phyloP scores from a whole-genome alignment of 2,797 vertebrate species.

The Sebastes vulpes region DNA sequence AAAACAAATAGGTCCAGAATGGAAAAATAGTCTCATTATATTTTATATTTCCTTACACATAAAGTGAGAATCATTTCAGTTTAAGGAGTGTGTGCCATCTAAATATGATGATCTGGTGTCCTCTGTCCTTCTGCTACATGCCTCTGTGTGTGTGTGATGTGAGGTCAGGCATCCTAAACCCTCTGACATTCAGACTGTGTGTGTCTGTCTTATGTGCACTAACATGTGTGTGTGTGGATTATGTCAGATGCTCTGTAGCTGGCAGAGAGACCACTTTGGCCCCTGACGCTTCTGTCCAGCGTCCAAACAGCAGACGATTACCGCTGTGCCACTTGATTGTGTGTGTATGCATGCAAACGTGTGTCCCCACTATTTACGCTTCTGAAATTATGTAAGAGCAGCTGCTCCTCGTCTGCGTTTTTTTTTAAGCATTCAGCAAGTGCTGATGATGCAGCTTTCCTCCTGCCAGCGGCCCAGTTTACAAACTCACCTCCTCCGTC shows the following conservation, averaged over 20 bases:
- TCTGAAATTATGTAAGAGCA: slow-evolving; percentile 57
- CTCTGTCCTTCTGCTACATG: slow-evolving; percentile 9
- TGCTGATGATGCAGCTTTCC: slow-evolving; percentile 27
- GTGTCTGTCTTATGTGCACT: neutral
- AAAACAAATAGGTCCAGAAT: neutral
- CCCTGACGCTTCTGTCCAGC: slow-evolving; percentile 59
- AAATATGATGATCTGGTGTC: slow-evolving; percentile 14
- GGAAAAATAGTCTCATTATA: neutral
- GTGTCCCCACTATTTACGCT: slow-evolving; percentile 23
- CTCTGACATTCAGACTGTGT: slow-evolving; percentile 45
- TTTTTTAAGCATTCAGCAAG: neutral
- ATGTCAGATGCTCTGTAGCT: slow-evolving; percentile 62
- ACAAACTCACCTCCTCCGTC: neutral
- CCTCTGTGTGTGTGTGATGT: slow-evolving; percentile 5
- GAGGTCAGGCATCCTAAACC: slow-evolving; percentile 38
- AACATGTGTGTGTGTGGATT: slow-evolving; percentile 41
- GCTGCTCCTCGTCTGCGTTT: slow-evolving; percentile 45
- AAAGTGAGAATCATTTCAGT: neutral
- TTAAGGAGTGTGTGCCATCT: neutral
- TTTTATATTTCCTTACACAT: neutral
- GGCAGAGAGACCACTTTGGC: slow-evolving; percentile 47
- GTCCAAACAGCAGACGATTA: slow-evolving; percentile 63
- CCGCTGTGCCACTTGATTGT: slow-evolving; percentile 16
- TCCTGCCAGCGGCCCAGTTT: neutral
- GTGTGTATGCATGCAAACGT: slow-evolving; percentile 1